These are phyloP conservation scores for Anguilla pacifica DNA, from an alignment of 2,797 vertebrate species.

Conservation along the genomic window DNA sequence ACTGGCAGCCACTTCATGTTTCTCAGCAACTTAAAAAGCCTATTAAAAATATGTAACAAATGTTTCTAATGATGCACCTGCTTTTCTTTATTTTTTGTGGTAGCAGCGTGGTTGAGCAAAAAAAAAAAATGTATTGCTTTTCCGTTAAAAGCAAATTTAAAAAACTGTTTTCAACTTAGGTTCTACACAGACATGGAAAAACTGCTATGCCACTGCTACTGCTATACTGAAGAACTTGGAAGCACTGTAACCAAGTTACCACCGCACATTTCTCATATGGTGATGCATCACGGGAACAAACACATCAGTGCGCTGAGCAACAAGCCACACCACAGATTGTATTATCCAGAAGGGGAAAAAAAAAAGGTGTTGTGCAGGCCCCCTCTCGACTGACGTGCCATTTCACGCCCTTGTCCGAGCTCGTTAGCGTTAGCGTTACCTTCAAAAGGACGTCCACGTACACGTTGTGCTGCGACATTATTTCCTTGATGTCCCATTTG, in stretches of 20 bases:
- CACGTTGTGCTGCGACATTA: slow-evolving; percentile 98
- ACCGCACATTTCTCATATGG: not conserved
- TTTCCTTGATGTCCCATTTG: slow-evolving; percentile 98
- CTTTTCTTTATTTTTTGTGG: not conserved
- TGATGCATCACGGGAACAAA: not conserved
- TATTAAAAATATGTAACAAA: not conserved
- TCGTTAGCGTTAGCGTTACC: too few relatives aligned
- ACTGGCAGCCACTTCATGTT: too few relatives aligned
- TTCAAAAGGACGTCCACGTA: slow-evolving; percentile 95
- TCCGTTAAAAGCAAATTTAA: too few relatives aligned
- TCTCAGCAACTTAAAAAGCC: not conserved
- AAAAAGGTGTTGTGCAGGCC: not conserved
- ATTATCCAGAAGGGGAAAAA: not conserved
- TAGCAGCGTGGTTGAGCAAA: not conserved
- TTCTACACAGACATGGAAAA: not conserved
- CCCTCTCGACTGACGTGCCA: not conserved
- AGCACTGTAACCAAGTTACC: not conserved
- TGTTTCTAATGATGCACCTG: not conserved
- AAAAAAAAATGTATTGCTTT: too few relatives aligned
- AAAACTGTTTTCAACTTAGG: too few relatives aligned
- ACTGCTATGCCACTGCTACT: too few relatives aligned
- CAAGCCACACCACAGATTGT: not conserved
- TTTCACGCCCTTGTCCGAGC: not conserved
- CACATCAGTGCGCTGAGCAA: not conserved
- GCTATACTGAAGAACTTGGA: not conserved